Conservation (phyloP, 2,113 vertebrate genomes). For the Choloepus hoffmanni region DNA sequence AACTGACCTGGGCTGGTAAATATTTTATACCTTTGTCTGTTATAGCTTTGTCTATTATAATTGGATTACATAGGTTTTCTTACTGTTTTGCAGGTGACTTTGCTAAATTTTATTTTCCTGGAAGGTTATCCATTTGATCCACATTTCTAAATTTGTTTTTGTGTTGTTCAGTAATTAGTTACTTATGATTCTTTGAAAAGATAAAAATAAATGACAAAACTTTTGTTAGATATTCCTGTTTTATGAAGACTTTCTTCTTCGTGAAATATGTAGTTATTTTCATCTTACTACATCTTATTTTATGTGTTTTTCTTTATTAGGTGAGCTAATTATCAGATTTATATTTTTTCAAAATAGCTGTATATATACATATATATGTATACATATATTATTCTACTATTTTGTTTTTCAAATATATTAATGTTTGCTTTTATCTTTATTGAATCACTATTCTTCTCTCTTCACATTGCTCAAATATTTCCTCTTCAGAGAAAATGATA, state of each 20-base stretch:
- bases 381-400: not conserved
- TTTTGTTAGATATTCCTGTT: not conserved
- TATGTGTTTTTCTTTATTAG: not conserved
- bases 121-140: not conserved
- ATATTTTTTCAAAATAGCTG: not conserved
- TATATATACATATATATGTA: not conserved
- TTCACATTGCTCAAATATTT: not conserved
- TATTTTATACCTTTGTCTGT: not conserved
- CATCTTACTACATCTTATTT: not conserved
- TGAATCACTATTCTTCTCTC: not conserved
- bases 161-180: not conserved
- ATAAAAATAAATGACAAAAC: too few species aligned
- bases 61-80: not conserved
- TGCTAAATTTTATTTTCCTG: not conserved
- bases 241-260: not conserved
- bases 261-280: not conserved
- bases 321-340: not conserved
- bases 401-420: not conserved
- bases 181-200: not conserved
- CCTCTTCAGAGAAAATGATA: not conserved
- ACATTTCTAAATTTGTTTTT: not conserved
- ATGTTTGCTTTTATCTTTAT: not conserved
- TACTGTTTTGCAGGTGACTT: not conserved
- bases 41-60: not conserved
- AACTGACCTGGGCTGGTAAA: not conserved